Conservation (phyloP, 2,113 vertebrate species). For the Conger conger region DNA sequence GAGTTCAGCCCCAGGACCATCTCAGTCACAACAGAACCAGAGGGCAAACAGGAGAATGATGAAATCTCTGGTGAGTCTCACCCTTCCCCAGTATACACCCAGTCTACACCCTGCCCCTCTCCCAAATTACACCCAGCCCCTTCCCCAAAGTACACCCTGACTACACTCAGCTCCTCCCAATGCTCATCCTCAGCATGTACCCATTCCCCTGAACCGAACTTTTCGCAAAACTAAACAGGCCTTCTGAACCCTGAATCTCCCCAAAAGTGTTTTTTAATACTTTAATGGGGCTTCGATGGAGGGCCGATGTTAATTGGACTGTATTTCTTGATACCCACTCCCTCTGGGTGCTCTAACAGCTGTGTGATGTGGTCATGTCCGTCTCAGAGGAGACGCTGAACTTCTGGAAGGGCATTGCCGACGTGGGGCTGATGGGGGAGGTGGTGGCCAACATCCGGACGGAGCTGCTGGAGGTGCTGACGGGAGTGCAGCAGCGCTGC, state of each 20-base stretch:
- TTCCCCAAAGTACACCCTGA: not conserved
- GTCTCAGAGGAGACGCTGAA: conserved; percentile 87
- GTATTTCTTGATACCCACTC: no score
- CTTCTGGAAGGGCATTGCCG: conserved; percentile 97
- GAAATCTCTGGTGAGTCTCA: conserved; percentile 85
- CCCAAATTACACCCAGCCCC: not conserved
- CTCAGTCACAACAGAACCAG: conserved; percentile 74
- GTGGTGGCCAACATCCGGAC: conserved; percentile 93
- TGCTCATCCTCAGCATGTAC: not conserved
- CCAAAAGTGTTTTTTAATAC: no score
- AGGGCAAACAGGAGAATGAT: conserved; percentile 74
- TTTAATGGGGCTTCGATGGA: no score
- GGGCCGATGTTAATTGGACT: no score
- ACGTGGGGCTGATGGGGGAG: conserved; percentile 94
- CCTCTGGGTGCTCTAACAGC: not conserved
- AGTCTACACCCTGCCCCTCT: not conserved
- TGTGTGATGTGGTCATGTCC: no score
- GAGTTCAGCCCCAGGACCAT: conserved; percentile 63
- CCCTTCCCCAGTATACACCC: not conserved
- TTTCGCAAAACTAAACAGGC: no score
- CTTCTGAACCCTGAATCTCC: no score
- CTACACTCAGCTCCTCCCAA: not conserved
- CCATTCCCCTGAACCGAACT: not conserved
- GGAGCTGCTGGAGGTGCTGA: conserved; percentile 87
- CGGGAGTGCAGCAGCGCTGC: conserved; percentile 81